Percentiles rank a stretch among this genome's conserved stretches.
Evolutionary conservation across 1,140 invertebrate genomes (phyloP).

Genomic region (Drosophila takahashii): DNA sequence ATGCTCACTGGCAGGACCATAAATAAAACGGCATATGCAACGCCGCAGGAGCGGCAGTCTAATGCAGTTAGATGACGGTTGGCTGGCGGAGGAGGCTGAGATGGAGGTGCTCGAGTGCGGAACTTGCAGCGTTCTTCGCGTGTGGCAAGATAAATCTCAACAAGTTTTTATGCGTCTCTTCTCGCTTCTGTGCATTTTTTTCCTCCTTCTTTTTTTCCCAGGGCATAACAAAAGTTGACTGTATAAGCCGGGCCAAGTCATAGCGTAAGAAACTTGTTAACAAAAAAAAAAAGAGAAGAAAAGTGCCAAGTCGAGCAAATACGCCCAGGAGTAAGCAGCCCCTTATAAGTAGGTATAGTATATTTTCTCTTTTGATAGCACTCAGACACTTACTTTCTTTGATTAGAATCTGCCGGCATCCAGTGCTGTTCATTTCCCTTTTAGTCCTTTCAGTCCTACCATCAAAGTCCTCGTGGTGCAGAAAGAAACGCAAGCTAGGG

Average conservation of each 20-base stretch:
- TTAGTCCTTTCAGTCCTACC: slow-evolving; percentile 14
- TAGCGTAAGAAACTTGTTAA: slow-evolving; percentile 45
- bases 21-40: slow-evolving; percentile 77
- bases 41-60: slow-evolving; percentile 19
- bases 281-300: slow-evolving; percentile 12
- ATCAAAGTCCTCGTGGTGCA: not conserved
- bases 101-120: slow-evolving; percentile 22
- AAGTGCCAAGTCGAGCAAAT: slow-evolving; percentile 64
- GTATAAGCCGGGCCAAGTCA: slow-evolving; percentile 61
- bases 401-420: slow-evolving; percentile 65
- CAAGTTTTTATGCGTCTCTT: slow-evolving; percentile 77
- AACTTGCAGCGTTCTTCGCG: slow-evolving; percentile 64
- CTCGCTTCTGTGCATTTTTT: slow-evolving; percentile 24
- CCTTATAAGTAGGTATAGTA: slow-evolving; percentile 30
- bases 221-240: slow-evolving; percentile 73
- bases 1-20: slow-evolving; percentile 58
- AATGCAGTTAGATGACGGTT: slow-evolving; percentile 68
- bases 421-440: slow-evolving; percentile 35
- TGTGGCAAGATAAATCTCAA: slow-evolving; percentile 81
- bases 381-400: slow-evolving; percentile 58
- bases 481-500: not conserved
- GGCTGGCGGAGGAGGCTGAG: slow-evolving; percentile 13
- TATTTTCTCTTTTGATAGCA: slow-evolving; percentile 50
- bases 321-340: slow-evolving; percentile 53
- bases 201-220: slow-evolving; percentile 21